Conservation (phyloP, 1,140 invertebrate genomes). For the Plectrocnemia conspersa region DNA sequence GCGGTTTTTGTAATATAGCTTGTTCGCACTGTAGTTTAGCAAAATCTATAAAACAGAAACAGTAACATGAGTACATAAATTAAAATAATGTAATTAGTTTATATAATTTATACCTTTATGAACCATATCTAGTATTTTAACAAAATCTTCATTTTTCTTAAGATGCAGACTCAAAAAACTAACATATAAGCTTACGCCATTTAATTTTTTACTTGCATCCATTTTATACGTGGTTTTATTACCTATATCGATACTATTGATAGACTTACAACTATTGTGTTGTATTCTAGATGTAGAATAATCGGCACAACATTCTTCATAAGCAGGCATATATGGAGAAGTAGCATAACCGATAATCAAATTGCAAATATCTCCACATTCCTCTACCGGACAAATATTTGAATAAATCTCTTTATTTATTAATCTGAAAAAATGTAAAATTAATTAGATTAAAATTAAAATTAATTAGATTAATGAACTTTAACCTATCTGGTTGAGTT, state of each 20-base stretch:
- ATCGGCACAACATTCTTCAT: conserved; percentile 25
- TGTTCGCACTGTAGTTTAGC: conserved; percentile 29
- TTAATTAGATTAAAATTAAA: neutral
- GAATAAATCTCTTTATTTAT: conserved; percentile 27
- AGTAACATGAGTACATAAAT: neutral
- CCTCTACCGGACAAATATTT: conserved; percentile 28
- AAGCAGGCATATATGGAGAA: conserved; percentile 32
- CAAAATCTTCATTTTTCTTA: conserved; percentile 28
- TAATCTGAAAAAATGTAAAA: conserved; percentile 17
- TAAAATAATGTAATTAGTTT: neutral
- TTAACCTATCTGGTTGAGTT: conserved; percentile 43
- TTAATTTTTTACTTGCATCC: conserved; percentile 8
- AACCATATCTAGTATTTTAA: conserved; percentile 30
- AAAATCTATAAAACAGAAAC: conserved; percentile 19
- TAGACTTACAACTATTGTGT: conserved; percentile 22
- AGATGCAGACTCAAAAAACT: conserved; percentile 29
- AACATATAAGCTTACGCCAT: conserved; percentile 31
- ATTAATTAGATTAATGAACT: conserved; percentile 4
- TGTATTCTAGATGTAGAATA: conserved; percentile 20
- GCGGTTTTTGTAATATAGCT: conserved; percentile 28
- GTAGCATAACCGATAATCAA: conserved; percentile 33
- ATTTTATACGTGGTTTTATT: conserved; percentile 11
- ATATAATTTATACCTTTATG: conserved; percentile 30
- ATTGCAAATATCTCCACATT: conserved; percentile 28
- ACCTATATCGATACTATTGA: conserved; percentile 16